A percentile compares a stretch with the other conserved stretches of the same genome.
Evolutionary conservation across 2,888 invertebrate genomes (phyloP).

Genomic region (Torymus auratus): DNA sequence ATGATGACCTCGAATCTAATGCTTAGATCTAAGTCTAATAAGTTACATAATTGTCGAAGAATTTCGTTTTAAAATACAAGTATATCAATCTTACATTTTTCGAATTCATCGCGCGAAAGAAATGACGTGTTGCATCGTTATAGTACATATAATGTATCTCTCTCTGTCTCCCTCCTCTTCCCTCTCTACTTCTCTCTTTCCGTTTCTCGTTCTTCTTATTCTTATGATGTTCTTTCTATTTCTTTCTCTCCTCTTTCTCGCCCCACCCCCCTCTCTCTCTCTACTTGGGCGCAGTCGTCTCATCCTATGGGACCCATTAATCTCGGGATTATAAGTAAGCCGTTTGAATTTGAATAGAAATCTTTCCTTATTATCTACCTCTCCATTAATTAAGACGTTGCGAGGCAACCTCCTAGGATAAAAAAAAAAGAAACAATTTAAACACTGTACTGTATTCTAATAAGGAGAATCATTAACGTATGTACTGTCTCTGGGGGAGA

Average conservation of each 20-base stretch:
- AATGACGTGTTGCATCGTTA: conserved; percentile 37
- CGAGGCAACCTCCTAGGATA: background rate
- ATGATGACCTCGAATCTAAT: conserved; percentile 14
- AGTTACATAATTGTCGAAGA: conserved; percentile 51
- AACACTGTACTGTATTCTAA: background rate
- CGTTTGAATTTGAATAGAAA: too few relatives aligned
- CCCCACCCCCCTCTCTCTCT: conserved; percentile 24
- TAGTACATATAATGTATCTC: conserved; percentile 41
- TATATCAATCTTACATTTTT: conserved; percentile 53
- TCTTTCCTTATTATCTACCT: conserved; percentile 29
- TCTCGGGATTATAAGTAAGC: too few relatives aligned
- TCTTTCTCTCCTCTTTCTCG: conserved; percentile 26
- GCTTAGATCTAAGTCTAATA: conserved; percentile 44
- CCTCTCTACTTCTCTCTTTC: conserved; percentile 46
- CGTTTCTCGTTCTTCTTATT: conserved; percentile 49
- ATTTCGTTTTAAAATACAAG: conserved; percentile 48
- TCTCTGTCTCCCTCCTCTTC: conserved; percentile 23
- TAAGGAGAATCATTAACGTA: too few relatives aligned
- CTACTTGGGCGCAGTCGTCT: background rate
- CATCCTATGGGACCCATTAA: background rate
- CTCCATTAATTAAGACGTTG: conserved; percentile 10
- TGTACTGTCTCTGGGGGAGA: too few relatives aligned
- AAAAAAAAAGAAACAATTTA: too few relatives aligned
- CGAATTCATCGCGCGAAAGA: conserved; percentile 49
- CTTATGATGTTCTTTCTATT: conserved; percentile 2